Evolutionary conservation across 64 coral and sea anemone genomes (phyloP).

Genomic region (Montipora sp.): DNA sequence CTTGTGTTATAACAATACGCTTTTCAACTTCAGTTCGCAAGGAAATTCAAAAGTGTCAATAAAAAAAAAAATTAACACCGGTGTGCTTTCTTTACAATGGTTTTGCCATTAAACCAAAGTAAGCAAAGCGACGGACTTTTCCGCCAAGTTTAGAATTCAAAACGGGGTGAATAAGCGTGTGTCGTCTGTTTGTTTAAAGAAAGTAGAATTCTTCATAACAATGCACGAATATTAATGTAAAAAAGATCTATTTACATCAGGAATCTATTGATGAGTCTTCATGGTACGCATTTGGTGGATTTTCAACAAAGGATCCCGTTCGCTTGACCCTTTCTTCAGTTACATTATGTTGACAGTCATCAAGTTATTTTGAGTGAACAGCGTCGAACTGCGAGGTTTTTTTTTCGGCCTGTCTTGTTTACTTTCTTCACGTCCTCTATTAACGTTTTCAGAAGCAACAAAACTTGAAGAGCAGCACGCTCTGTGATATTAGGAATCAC

Average conservation of each 20-base stretch:
- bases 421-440: background rate
- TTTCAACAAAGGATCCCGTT: background rate
- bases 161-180: constrained; percentile 41
- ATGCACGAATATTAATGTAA: constrained; percentile 38
- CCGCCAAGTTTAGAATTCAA: constrained; percentile 10
- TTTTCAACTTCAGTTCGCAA: background rate
- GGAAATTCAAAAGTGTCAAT: background rate
- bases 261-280: background rate
- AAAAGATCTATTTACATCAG: constrained; percentile 41
- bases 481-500: background rate
- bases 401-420: background rate
- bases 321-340: background rate
- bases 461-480: background rate
- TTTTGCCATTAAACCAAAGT: background rate
- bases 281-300: constrained; percentile 5
- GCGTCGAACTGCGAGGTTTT: too few relatives aligned
- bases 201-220: constrained; percentile 53
- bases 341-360: background rate
- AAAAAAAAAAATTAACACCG: background rate
- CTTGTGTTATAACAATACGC: constrained; percentile 5
- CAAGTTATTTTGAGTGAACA: background rate
- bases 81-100: background rate
- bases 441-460: background rate
- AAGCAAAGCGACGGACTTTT: background rate
- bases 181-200: constrained; percentile 45